phyloP scores from a whole-genome alignment of 2,888 invertebrate species.

The Drosophila siamana region DNA sequence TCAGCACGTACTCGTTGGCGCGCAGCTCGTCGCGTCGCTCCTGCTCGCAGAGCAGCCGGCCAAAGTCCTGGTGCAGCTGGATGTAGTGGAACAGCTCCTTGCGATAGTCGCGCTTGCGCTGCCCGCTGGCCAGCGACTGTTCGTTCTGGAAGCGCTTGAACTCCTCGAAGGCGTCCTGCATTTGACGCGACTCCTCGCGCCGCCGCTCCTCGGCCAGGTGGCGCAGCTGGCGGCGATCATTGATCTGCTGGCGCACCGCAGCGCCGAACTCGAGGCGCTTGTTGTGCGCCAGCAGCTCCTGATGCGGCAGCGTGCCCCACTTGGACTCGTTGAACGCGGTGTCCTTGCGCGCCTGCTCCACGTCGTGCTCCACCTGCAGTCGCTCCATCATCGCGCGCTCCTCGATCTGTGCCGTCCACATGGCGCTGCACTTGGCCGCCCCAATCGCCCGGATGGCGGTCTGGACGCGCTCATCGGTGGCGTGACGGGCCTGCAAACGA shows the following conservation, averaged over 20 bases:
- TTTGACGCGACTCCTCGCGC: slow-evolving; percentile 49
- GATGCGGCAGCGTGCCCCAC: slow-evolving; percentile 53
- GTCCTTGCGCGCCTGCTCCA: slow-evolving; percentile 86
- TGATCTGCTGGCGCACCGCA: slow-evolving; percentile 68
- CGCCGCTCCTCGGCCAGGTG: slow-evolving; percentile 62
- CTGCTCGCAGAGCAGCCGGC: slow-evolving; percentile 64
- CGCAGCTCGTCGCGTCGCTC: slow-evolving; percentile 64
- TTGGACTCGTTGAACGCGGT: slow-evolving; percentile 57
- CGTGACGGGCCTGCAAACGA: slow-evolving; percentile 73
- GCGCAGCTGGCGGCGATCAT: slow-evolving; percentile 53
- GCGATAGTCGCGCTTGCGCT: slow-evolving; percentile 53
- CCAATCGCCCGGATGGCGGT: slow-evolving; percentile 86
- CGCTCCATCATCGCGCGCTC: slow-evolving; percentile 91
- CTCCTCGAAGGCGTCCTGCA: slow-evolving; percentile 51
- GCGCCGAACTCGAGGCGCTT: slow-evolving; percentile 59
- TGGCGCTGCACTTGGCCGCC: slow-evolving; percentile 87
- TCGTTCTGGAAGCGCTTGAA: slow-evolving; percentile 49
- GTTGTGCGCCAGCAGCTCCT: slow-evolving; percentile 44
- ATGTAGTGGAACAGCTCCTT: slow-evolving; percentile 60
- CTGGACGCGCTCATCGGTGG: slow-evolving; percentile 56
- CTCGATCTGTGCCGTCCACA: slow-evolving; percentile 91
- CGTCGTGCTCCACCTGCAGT: slow-evolving; percentile 89
- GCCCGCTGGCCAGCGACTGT: slow-evolving; percentile 1
- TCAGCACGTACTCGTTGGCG: slow-evolving; percentile 51
- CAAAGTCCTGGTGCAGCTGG: slow-evolving; percentile 54